Base-by-base conservation (phyloP, 2,113 vertebrate genomes). In the Trinectes maculatus region DNA sequence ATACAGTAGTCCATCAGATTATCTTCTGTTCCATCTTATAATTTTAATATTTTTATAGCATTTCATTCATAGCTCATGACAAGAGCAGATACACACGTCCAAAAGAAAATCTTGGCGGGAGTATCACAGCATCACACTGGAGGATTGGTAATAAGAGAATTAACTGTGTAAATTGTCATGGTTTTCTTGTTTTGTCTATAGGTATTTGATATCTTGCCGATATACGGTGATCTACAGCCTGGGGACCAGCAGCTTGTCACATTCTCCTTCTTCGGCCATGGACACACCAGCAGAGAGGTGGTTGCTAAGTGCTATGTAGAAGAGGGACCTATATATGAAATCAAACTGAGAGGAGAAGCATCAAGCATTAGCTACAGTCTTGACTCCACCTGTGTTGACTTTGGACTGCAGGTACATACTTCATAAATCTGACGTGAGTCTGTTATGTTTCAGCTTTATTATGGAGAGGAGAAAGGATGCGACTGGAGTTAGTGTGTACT, bases 191-290 rank as follows among this genome's bases (percentile, higher is more conserved):
- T 69, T 1, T 78, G 8, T 63, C 15, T 60, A 4, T 28, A 99
- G 97, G 90, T 95, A 5, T 97, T 99, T 47, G 91, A 93, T 33
- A 85, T 98, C 31, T n/a, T 89, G 59, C 97, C 96, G 0, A 67
- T 90, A 5, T 89, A 70, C 0, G 95, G 95, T 0, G 37, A 64
- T 9, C 81, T 99, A 62, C 77, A 53, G 58, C 96, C 96, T 0
- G 91, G 92, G 0, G 83, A 95, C 12, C 90, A 72, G 44, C 92
- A 94, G 81, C 33, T 44, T 4, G 79, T 95, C 22, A 78, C 63
- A 0, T 83, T 97, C 71, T 94, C 89, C 16, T 98, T 98, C 91
- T 95, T 91, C 0, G 94, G 93, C 54, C 92, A 93, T 0, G 3
- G 85, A 6, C 71, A 94, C 56, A 77, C 94, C 37, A 28, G 66